Evolutionary conservation across 1,140 invertebrate species (phyloP), one percentile per base, ranked within the genome.

Genomic region (Halictus rubicundus): DNA sequence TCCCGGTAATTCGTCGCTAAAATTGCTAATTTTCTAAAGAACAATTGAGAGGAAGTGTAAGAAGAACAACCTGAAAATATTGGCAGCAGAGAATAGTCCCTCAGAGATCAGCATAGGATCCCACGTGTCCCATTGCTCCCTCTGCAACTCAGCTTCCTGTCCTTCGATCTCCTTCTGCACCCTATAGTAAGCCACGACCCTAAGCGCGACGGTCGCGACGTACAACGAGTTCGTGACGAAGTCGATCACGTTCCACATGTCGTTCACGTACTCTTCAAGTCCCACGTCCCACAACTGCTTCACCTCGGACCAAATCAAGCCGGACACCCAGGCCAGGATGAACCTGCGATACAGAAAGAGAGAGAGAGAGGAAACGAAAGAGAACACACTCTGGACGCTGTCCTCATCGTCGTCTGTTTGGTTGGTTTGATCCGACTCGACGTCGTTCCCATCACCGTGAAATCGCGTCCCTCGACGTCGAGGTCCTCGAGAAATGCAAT

Each of bases 211-310:
- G 0, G 98, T 99, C 61, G 98, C 98, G 64, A 99, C 98, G 92
- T 99, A 99, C 21, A 99, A 93, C 7, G 98, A 98, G 93, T 99
- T 99, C 25, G 98, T 99, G 71, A 99, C 97, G 92, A 99, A 99
- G 93, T 99, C 99, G 80, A 99, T 97, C 68, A 99, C 98, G 92
- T 99, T 99, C 99, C 99, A 99, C 98, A 99, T 99, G 93, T 99
- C 98, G 86, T 97, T 96, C 52, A 98, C 96, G 91, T 99, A 99
- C 90, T 99, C 98, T 87, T 98, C 96, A 32, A 99, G 94, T 0
- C 99, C 99, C 80, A 98, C 97, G 92, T 99, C 98, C 98, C 98
- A 99, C 37, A 99, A 93, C 91, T 99, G 98, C 92, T 99, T 99
- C 83, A 99, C 98, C 94, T 99, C 99, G 83, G 98, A 98, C 99